Conservation (phyloP, 2,888 invertebrate species). For the Eristalinus aeneus region DNA sequence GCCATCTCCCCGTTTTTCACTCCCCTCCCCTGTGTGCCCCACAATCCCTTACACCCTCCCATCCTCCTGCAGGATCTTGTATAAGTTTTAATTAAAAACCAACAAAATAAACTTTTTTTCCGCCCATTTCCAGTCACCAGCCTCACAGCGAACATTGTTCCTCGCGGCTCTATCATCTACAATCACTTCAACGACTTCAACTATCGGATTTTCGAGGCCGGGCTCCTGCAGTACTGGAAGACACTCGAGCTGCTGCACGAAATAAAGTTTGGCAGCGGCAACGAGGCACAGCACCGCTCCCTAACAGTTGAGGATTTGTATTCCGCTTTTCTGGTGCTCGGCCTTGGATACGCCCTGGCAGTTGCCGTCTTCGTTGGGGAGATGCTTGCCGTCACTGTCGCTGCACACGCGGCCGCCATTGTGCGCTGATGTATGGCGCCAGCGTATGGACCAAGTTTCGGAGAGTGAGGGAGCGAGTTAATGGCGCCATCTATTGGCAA, state of each 20-base stretch:
- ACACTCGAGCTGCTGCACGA: constrained; percentile 53
- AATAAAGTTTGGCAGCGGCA: constrained; percentile 47
- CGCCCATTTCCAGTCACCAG: constrained; percentile 54
- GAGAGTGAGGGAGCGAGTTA: not conserved
- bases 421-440: not conserved
- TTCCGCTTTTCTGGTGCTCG: constrained; percentile 59
- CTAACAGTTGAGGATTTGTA: constrained; percentile 58
- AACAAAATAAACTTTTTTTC: constrained; percentile 61
- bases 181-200: constrained; percentile 67
- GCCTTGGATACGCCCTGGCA: constrained; percentile 51
- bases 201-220: constrained; percentile 65
- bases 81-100: constrained; percentile 70
- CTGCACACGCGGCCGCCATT: not conserved
- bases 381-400: not conserved
- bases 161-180: constrained; percentile 65
- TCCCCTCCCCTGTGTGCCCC: not conserved
- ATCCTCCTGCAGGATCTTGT: not conserved
- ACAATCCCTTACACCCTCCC: not conserved
- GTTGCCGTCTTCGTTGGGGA: constrained; percentile 33
- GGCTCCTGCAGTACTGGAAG: constrained; percentile 57
- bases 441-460: constrained; percentile 25
- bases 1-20: no score
- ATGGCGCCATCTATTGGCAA: constrained; percentile 33
- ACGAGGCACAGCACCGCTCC: constrained; percentile 40
- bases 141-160: constrained; percentile 62